Evolutionary conservation across 1,140 invertebrate species (phyloP), one percentile per base, ranked within the genome.

Genomic region (Lutraria rhynchaena): DNA sequence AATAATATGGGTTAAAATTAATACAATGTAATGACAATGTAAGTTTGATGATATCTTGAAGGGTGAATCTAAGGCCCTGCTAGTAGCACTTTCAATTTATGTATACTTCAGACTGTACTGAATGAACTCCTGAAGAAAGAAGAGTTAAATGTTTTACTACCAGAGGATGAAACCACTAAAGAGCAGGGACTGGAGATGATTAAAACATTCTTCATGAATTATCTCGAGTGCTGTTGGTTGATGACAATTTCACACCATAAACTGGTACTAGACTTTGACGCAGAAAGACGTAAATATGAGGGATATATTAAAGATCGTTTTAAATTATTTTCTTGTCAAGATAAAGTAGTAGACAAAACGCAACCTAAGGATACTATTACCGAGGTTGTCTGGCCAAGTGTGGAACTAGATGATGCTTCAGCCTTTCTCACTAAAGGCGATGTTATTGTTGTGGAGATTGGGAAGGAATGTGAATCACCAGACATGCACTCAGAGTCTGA

Each of bases 341-440:
- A 61, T 33, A 61, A 11, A 1, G 58, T 61, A 5, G 13, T 27
- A 33, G 29, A 33, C 13, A n/a, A 35, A 61, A 17, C 15, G 1
- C 11, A n/a, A 1, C 15, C 4, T 19, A 35, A 35, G 4, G 33
- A 19, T 15, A 17, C 7, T 61, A n/a, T 61, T 19, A 11, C n/a
- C 35, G 29, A 61, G 19, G 58, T 61, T 33, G 58, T 61, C 13
- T 61, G 58, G 58, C 58, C 58, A 1, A 61, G 58, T 61, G 58
- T 61, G 1, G 58, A 61, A 19, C 31, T 61, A 13, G 58, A 33
- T 15, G 24, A 61, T 31, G 31, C 13, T 17, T 3, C 15, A 13
- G 31, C 5, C 7, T 7, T 57, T 3, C 29, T 13, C 15, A 33
- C 58, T n/a, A 61, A 61, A 37, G 58, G 58, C 29, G 58, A 61